Conservation (phyloP, 2,888 invertebrate species). For the Xanthia togata region DNA sequence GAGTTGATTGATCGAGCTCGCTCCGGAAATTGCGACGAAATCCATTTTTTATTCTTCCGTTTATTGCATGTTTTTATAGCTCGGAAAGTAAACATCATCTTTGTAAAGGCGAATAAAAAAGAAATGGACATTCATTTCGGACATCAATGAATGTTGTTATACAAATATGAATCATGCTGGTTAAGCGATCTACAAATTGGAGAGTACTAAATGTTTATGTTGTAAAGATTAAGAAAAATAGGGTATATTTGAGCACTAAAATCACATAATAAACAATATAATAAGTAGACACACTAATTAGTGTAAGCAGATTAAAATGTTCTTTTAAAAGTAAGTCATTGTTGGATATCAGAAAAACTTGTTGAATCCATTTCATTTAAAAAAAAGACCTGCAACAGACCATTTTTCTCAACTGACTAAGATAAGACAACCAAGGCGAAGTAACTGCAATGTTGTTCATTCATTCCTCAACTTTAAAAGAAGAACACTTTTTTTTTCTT, state of each 20-base stretch:
- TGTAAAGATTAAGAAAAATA: too few species aligned
- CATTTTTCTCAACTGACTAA: background rate
- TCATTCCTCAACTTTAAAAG: slow-evolving; percentile 12
- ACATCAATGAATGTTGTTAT: background rate
- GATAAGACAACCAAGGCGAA: slow-evolving; percentile 12
- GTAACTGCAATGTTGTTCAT: slow-evolving; percentile 9
- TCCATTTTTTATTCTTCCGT: slow-evolving; percentile 51
- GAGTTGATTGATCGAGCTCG: slow-evolving; percentile 46
- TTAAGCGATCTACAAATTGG: background rate
- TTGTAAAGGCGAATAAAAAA: slow-evolving; percentile 35
- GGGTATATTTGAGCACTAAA: too few species aligned
- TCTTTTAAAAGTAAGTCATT: background rate
- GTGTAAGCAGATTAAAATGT: background rate
- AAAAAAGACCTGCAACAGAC: background rate
- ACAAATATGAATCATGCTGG: background rate
- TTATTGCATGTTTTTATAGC: slow-evolving; percentile 52
- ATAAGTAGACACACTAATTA: background rate
- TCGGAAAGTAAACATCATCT: slow-evolving; percentile 39
- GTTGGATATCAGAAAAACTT: background rate
- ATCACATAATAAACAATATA: background rate
- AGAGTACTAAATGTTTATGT: too few species aligned
- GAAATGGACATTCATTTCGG: slow-evolving; percentile 16
- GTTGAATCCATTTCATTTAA: background rate
- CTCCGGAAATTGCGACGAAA: slow-evolving; percentile 49
- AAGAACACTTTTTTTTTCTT: slow-evolving; percentile 1